These are phyloP conservation scores for Mungos mungo DNA, from an alignment of 2,113 vertebrate genomes.

Conservation along the genomic window DNA sequence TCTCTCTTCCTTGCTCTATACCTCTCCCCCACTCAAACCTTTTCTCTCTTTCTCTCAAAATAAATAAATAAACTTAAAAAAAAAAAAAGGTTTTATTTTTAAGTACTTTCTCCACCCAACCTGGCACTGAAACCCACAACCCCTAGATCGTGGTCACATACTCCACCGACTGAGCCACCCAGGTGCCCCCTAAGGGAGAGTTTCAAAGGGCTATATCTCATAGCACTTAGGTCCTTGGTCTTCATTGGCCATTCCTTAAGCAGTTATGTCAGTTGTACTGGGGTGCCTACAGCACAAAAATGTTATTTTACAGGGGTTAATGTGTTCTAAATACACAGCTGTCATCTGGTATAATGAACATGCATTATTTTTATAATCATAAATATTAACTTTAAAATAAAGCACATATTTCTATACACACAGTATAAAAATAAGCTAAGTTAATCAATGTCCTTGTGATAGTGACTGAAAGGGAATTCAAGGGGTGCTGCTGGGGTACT, in stretches of 20 bases:
- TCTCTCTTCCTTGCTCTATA: too few species aligned
- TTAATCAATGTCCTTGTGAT: background rate
- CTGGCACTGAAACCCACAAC: too few species aligned
- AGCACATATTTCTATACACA: background rate
- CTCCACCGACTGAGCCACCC: too few species aligned
- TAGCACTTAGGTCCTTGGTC: background rate
- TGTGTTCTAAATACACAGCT: background rate
- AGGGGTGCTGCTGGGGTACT: background rate
- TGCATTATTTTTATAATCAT: background rate
- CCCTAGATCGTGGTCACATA: too few species aligned
- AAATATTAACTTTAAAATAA: constrained; percentile 3
- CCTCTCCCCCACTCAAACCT: too few species aligned
- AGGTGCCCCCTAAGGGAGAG: background rate
- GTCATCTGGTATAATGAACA: background rate
- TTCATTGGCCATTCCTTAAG: background rate
- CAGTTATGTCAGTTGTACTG: background rate
- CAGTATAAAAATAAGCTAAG: background rate
- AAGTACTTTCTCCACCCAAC: too few species aligned
- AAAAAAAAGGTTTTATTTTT: too few species aligned
- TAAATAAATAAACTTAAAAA: too few species aligned
- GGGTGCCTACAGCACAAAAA: background rate
- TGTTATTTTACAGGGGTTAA: background rate
- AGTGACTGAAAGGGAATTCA: background rate
- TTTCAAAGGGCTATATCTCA: background rate
- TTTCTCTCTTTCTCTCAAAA: too few species aligned